Evolutionary conservation across 2,113 vertebrate species (phyloP).

Genomic region (Echinops telfairi): DNA sequence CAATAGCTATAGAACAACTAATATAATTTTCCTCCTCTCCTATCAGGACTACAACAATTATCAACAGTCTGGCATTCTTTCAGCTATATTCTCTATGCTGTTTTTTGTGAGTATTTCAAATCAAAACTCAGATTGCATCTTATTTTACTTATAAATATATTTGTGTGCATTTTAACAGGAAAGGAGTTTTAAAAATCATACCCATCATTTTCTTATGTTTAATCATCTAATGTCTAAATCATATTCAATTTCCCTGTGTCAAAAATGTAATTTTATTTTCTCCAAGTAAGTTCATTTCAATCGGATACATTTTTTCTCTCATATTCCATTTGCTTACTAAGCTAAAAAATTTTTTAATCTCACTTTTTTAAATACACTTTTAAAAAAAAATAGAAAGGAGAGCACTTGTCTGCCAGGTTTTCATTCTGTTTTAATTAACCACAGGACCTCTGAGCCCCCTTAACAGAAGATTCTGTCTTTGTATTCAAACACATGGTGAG

Average conservation of each 20-base stretch:
- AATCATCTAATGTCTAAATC: background rate
- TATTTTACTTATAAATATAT: background rate
- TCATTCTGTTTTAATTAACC: background rate
- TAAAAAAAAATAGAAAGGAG: background rate
- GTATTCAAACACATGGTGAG: no score
- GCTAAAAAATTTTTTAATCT: background rate
- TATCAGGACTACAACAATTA: background rate
- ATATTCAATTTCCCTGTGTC: background rate
- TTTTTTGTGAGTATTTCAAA: background rate
- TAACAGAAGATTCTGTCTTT: background rate
- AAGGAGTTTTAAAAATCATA: background rate
- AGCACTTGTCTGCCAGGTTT: background rate
- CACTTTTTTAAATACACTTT: background rate
- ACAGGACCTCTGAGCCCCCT: background rate
- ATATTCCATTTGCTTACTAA: background rate
- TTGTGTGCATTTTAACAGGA: background rate
- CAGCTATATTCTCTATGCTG: background rate
- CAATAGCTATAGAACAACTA: background rate
- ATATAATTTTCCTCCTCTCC: background rate
- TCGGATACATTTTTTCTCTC: background rate
- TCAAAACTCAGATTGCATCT: background rate
- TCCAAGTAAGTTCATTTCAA: background rate
- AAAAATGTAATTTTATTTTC: background rate
- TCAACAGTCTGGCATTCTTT: background rate
- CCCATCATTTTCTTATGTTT: background rate